Evolutionary conservation across 2,113 vertebrate genomes (phyloP).

Genomic region (Numida meleagris): DNA sequence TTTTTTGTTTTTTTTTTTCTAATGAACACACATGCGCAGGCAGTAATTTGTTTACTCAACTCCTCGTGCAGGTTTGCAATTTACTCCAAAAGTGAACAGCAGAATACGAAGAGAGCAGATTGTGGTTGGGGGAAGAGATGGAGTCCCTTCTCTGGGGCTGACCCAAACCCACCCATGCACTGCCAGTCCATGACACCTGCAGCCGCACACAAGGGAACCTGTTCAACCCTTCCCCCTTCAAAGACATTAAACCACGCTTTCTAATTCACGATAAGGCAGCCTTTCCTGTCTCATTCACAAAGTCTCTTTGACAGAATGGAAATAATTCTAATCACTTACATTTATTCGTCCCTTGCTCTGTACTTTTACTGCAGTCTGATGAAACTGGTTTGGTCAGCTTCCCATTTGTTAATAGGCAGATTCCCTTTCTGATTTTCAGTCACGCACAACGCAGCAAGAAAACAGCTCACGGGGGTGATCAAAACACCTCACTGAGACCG

Average conservation of each 20-base stretch:
- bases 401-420: constrained; percentile 25
- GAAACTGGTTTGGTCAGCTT: constrained; percentile 39
- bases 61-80: background rate
- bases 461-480: constrained; percentile 39
- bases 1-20: background rate
- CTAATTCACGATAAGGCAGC: background rate
- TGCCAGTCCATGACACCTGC: background rate
- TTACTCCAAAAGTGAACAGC: constrained; percentile 12
- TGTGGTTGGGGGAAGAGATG: background rate
- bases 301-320: background rate
- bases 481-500: constrained; percentile 61
- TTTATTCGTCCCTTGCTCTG: constrained; percentile 23
- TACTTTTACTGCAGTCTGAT: constrained; percentile 11
- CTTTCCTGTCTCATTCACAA: background rate
- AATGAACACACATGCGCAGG: constrained; percentile 5
- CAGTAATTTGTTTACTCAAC: constrained; percentile 56
- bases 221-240: background rate
- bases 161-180: background rate
- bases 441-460: constrained; percentile 25
- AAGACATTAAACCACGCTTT: background rate
- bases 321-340: constrained; percentile 34
- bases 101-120: background rate
- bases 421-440: constrained; percentile 58
- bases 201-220: background rate
- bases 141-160: background rate